Evolutionary conservation across 2,113 vertebrate genomes (phyloP).

Genomic region (Marmota monax): DNA sequence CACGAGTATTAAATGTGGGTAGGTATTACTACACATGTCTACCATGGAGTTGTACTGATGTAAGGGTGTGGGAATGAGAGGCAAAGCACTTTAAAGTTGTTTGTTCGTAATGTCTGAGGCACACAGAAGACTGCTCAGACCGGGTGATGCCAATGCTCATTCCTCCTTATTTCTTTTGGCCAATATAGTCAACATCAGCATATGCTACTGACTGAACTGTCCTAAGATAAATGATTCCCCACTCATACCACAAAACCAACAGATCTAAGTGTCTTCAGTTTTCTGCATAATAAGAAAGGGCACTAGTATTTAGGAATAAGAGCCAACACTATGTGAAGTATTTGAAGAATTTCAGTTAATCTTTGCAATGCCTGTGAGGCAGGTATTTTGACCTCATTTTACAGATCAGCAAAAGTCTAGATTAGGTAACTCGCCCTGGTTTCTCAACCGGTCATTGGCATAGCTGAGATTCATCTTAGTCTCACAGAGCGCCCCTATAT

Average conservation of each 20-base stretch:
- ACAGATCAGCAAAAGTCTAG: neutral
- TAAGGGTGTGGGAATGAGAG: neutral
- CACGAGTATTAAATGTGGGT: neutral
- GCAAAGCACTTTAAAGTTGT: no score
- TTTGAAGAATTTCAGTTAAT: conserved; percentile 41
- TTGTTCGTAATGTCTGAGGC: neutral
- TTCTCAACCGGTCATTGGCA: neutral
- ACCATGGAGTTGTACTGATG: neutral
- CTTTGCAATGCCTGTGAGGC: neutral
- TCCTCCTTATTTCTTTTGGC: neutral
- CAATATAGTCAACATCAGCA: neutral
- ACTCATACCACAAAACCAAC: neutral
- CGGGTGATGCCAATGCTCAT: neutral
- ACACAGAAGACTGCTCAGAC: neutral
- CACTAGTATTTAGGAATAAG: neutral
- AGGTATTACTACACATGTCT: no score
- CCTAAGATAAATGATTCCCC: neutral
- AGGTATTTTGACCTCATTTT: neutral
- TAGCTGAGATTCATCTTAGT: neutral
- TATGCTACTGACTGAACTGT: neutral
- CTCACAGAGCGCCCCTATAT: neutral
- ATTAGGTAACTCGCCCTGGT: neutral
- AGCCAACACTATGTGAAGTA: neutral
- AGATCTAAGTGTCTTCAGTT: neutral
- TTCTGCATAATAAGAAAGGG: neutral